Evolutionary conservation across 2,797 vertebrate genomes (phyloP).

Genomic region (Liasis olivaceus): DNA sequence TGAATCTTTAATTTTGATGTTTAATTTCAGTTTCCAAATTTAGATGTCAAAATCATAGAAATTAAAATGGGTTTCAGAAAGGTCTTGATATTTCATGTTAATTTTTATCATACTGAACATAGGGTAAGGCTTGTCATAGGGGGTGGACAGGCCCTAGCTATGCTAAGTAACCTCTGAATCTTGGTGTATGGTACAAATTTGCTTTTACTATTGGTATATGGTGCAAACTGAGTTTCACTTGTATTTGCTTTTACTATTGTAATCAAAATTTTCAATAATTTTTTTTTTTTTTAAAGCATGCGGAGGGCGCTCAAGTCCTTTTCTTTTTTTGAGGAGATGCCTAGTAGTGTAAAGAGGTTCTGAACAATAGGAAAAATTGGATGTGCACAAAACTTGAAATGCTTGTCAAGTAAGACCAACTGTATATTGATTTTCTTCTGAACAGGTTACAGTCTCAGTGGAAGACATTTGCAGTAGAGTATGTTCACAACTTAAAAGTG

Average conservation of each 20-base stretch:
- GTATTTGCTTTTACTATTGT: not conserved
- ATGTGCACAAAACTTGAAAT: not conserved
- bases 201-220: not conserved
- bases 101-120: not conserved
- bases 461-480: not conserved
- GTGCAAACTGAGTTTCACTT: not conserved
- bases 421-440: not conserved
- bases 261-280: not conserved
- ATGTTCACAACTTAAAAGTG: not conserved
- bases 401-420: not conserved
- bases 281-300: not conserved
- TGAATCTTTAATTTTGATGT: not conserved
- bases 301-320: not conserved
- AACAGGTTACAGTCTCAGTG: not conserved
- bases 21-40: constrained; percentile 6
- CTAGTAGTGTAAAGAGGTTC: not conserved
- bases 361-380: not conserved
- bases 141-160: not conserved
- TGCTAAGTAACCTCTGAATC: not conserved
- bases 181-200: not conserved
- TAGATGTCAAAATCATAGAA: not conserved
- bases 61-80: not conserved
- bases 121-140: not conserved
- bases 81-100: not conserved
- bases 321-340: not conserved